Evolutionary conservation across 1,140 invertebrate species (phyloP).

Genomic region (Camponotus floridanus): DNA sequence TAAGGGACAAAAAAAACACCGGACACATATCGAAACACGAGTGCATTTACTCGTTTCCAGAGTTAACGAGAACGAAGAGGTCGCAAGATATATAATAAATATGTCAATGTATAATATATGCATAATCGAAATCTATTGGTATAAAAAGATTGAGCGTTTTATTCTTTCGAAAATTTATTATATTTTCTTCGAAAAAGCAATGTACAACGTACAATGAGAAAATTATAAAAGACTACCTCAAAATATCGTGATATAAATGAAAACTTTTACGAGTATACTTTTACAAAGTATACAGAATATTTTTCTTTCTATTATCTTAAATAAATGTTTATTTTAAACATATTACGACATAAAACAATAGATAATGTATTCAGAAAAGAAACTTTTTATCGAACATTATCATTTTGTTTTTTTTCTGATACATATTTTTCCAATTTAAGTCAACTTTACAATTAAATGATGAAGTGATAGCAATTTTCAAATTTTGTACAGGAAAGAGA

Average conservation of each 20-base stretch:
- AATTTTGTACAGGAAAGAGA: neutral
- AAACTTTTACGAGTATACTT: neutral
- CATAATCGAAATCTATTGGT: neutral
- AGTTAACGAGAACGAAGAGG: slow-evolving; percentile 4
- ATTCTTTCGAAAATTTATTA: neutral
- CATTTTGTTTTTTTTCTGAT: neutral
- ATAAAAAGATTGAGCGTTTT: neutral
- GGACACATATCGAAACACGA: slow-evolving; percentile 26
- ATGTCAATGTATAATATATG: neutral
- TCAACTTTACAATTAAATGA: neutral
- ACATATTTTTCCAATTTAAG: neutral
- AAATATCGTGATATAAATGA: neutral
- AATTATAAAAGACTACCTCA: neutral
- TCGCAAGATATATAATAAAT: neutral
- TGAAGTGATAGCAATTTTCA: neutral
- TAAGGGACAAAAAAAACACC: slow-evolving; percentile 60
- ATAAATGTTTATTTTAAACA: neutral
- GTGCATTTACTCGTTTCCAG: slow-evolving; percentile 13
- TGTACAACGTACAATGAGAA: neutral
- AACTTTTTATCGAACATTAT: neutral
- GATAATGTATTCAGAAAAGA: neutral
- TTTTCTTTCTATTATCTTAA: neutral
- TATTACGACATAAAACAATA: neutral
- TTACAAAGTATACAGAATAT: neutral
- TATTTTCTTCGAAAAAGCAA: neutral